Evolutionary conservation across 2,113 vertebrate genomes (phyloP), one percentile per base, ranked within the genome.

Genomic region (Lynx canadensis): DNA sequence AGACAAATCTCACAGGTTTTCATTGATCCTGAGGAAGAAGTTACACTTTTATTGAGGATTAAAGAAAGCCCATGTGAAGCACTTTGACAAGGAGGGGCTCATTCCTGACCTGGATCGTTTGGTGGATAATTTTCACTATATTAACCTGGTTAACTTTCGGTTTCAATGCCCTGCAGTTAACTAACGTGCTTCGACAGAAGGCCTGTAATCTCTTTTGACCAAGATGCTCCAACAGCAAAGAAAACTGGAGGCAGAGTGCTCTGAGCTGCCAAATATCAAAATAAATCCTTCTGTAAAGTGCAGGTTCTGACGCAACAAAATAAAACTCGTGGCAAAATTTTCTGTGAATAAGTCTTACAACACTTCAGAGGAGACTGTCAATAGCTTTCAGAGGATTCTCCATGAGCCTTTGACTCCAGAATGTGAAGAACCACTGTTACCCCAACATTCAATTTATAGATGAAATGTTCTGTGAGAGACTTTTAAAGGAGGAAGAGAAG

Each of bases 381-480:
- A 74, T 27, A 41, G 14, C 21, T 94, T 95, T 63, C 69, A 65
- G 91, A 66, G 52, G 55, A 73, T 86, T 86, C 36, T 93, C 68
- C n/a, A 21, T n/a, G 85, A 91, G 29, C 3, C 33, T 82, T 92
- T 38, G 13, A 73, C 71, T 91, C 74, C n/a, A 94, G 25, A 69
- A 68, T 83, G 33, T n/a, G 52, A 93, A 76, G 83, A 68, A 48
- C 11, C 3, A 50, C 31, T 36, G 15, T 48, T 52, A 74, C 1
- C 36, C 38, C 66, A 89, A 33, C 31, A 68, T 91, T 68, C 65
- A 60, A 71, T 89, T 81, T 88, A 85, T 11, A 66, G 90, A 71
- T 57, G 33, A 94, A 80, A 50, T 81, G 36, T 48, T 27, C 33
- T 21, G 9, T 15, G 78, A 48, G 57, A 78, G 27, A 4, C 14